Base-by-base conservation (phyloP, 2,797 vertebrate species). In the Acropternis orthonyx region DNA sequence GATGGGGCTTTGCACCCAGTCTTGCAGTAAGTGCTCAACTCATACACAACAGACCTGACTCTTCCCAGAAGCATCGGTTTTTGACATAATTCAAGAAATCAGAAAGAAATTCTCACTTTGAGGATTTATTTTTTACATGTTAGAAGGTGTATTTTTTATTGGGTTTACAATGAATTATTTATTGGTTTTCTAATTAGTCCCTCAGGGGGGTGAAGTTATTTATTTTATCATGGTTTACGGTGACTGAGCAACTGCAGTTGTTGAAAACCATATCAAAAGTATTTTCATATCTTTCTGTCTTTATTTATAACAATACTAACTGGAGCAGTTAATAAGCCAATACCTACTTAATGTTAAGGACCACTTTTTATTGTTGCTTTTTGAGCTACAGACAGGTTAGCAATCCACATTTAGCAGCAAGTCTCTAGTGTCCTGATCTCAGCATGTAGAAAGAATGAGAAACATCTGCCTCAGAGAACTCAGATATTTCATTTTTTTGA, bases 31-130 rank as follows among this genome's bases (percentile, higher is more conserved):
- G 5, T 49, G 19, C 6, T 24, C 30, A 39, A 21, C 10, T 66
- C 32, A 30, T 4, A 14, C 0, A 1, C 23, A 51, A 21, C 2
- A 66, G 49, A 48, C 14, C 14, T n/a, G 6, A 23, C 8, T 74
- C 56, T 55, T 82, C 39, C 17, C 67, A 66, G 46, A 88, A 80
- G 5, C 0, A 1, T 39, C 63, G 19, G 7, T 88, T 32, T 68
- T 88, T 55, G 32, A 74, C 44, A 43, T 7, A 7, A 32, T 41
- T 52, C 24, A 77, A 14, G 59, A 82, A 88, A 61, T 63, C 12
- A 44, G 18, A 32, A 74, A 44, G 18, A 32, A 74, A 6, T 27
- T 14, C 15, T 85, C 1, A 0, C 7, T 44, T 24, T 65, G 16
- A 56, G 14, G 14, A 5, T 51, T 81, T 72, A 65, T 76, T 89